Evolutionary conservation across 2,113 vertebrate genomes (phyloP), one percentile per base, ranked within the genome.

Genomic region (Corvus hawaiiensis): DNA sequence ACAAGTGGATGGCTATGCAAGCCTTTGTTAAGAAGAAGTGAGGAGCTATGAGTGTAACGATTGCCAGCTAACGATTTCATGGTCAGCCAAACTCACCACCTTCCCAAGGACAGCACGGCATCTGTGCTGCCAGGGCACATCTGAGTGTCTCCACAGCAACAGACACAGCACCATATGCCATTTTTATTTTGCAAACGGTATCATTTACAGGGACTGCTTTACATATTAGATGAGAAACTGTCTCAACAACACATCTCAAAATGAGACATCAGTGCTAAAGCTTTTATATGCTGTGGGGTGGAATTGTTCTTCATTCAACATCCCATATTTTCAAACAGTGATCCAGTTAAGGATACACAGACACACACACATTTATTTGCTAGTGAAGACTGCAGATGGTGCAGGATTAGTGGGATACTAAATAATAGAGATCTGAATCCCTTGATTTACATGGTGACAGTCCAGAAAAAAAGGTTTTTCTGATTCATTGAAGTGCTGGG

Each of bases 1-100:
- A 71, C 2, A 4, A 56, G 39, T 12, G 22, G 32, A 12, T 26
- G 17, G 37, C 63, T n/a, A 30, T 37, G 9, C 52, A 55, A 44
- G 54, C 48, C 64, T 80, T 63, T 4, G 1, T 58, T 43, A 21
- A 66, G 75, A 28, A 54, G 37, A 55, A 75, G 19, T 0, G 7
- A 82, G 61, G 41, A 75, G 23, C 4, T 0, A 3, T 16, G 39
- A 14, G 35, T 24, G 51, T 55, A 39, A 26, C 0, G 0, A 22
- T 46, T 3, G 0, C 19, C 41, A 51, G 33, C 33, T 43, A 35
- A 46, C 0, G 0, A 39, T 37, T 75, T 64, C 14, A 4, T 9
- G 59, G 43, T 59, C 74, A 62, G 44, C 54, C 61, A 56, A 22
- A 62, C n/a, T 58, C 10, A 0, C 11, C 39, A 16, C 39, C 33